Conservation (phyloP, 2,888 invertebrate species). For the Drosophila greeni region DNA sequence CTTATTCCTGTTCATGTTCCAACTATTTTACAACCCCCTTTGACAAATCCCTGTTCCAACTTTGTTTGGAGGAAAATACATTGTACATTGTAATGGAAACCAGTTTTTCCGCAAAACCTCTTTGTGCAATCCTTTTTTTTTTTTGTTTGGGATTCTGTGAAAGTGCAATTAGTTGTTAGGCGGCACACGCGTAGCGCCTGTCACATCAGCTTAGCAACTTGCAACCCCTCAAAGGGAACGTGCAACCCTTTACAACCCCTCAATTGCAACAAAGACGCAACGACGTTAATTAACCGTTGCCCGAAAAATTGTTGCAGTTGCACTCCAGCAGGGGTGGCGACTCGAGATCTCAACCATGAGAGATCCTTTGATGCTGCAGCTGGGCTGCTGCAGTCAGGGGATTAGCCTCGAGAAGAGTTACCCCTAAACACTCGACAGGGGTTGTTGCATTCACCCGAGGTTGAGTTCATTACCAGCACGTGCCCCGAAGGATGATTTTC, state of each 20-base stretch:
- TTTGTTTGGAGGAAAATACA: slow-evolving; percentile 10
- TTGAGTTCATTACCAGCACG: slow-evolving; percentile 68
- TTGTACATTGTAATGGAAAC: slow-evolving; percentile 25
- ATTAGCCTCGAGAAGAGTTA: slow-evolving; percentile 40
- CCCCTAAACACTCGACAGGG: slow-evolving; percentile 35
- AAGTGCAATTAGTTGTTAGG: slow-evolving; percentile 67
- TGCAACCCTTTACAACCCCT: slow-evolving; percentile 59
- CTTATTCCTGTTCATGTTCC: not conserved
- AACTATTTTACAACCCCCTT: slow-evolving; percentile 12
- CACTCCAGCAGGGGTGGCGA: slow-evolving; percentile 34
- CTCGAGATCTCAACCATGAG: not conserved
- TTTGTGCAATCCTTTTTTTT: slow-evolving; percentile 16
- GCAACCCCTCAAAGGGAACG: not conserved
- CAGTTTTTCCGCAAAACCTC: slow-evolving; percentile 33
- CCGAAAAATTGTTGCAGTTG: slow-evolving; percentile 45
- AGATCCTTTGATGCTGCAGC: slow-evolving; percentile 59
- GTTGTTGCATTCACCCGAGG: slow-evolving; percentile 55
- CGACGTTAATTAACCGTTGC: slow-evolving; percentile 65
- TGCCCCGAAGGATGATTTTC: slow-evolving; percentile 49
- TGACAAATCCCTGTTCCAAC: slow-evolving; percentile 10
- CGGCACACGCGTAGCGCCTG: slow-evolving; percentile 59
- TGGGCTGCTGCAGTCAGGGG: slow-evolving; percentile 56
- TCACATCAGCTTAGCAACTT: slow-evolving; percentile 59
- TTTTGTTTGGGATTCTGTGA: slow-evolving; percentile 18
- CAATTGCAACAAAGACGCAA: slow-evolving; percentile 67